phyloP scores from a whole-genome alignment of 2,797 vertebrate genomes.

The Spea hammondii region DNA sequence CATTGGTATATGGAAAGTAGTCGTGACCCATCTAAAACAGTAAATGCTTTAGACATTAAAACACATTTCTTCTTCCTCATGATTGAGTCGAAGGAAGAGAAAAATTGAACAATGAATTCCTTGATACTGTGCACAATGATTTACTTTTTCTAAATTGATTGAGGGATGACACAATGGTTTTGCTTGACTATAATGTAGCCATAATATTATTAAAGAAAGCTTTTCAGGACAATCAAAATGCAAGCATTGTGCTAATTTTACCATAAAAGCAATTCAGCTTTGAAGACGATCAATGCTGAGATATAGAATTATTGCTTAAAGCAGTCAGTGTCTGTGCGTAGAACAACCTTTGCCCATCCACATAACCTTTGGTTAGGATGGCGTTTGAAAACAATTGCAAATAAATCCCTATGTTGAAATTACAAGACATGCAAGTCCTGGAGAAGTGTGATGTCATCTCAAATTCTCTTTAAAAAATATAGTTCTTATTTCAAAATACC shows the following conservation, averaged over 20 bases:
- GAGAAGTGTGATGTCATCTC: slow-evolving; percentile 32
- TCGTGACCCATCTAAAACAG: slow-evolving; percentile 26
- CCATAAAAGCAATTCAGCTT: slow-evolving; percentile 51
- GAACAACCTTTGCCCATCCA: slow-evolving; percentile 44
- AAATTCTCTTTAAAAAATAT: slow-evolving; percentile 5
- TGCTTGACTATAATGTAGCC: slow-evolving; percentile 46
- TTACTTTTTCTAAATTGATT: slow-evolving; percentile 54
- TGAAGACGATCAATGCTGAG: slow-evolving; percentile 47
- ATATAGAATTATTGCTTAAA: slow-evolving; percentile 41
- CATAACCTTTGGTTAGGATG: slow-evolving; percentile 46
- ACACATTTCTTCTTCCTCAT: slow-evolving; percentile 28
- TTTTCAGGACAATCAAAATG: slow-evolving; percentile 51
- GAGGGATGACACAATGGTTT: slow-evolving; percentile 39
- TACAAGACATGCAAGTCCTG: slow-evolving; percentile 41
- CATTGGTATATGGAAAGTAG: slow-evolving; percentile 29
- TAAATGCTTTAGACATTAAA: slow-evolving; percentile 20
- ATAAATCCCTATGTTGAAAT: slow-evolving; percentile 49
- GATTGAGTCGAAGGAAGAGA: slow-evolving; percentile 49
- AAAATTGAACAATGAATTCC: slow-evolving; percentile 32
- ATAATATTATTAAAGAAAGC: slow-evolving; percentile 48
- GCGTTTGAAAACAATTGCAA: slow-evolving; percentile 51
- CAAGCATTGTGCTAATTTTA: slow-evolving; percentile 56
- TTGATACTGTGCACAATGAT: slow-evolving; percentile 31
- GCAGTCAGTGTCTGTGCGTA: slow-evolving; percentile 39
- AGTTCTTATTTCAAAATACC: slow-evolving; percentile 20